These are phyloP conservation scores for Zapus hudsonius DNA, from an alignment of 2,113 vertebrate genomes.

Conservation along the genomic window DNA sequence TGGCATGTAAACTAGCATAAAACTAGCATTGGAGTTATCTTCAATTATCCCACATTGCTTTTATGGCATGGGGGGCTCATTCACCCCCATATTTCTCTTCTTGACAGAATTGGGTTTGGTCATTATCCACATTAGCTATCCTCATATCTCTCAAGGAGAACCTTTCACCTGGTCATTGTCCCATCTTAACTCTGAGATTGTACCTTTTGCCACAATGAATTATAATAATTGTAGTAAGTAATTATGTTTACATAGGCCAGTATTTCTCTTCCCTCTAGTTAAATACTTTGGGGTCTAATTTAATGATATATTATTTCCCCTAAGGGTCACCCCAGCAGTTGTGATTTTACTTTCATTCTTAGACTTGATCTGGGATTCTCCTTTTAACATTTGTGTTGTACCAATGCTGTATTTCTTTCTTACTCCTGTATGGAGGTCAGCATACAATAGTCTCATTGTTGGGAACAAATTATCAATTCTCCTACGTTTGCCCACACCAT, in stretches of 20 bases:
- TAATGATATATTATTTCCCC: not conserved
- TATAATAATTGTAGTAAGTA: constrained; percentile 26
- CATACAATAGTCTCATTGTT: constrained; percentile 35
- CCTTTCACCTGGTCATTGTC: constrained; percentile 23
- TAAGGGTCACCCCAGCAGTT: not conserved
- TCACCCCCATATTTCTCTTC: constrained; percentile 2
- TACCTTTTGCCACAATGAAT: constrained; percentile 28
- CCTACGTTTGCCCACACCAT: constrained; percentile 39
- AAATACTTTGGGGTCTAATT: constrained; percentile 36
- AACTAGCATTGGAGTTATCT: constrained; percentile 25
- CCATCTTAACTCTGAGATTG: constrained; percentile 24
- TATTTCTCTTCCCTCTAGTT: constrained; percentile 26
- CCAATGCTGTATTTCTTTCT: constrained; percentile 27
- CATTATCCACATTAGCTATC: not conserved
- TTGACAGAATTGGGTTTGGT: constrained; percentile 40
- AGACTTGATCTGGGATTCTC: constrained; percentile 13
- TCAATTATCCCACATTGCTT: not conserved
- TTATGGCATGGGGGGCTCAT: not conserved
- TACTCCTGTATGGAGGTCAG: not conserved
- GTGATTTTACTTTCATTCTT: constrained; percentile 55
- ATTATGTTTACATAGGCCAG: not conserved
- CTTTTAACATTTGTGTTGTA: not conserved
- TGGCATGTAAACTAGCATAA: constrained; percentile 17
- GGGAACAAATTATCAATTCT: constrained; percentile 37
- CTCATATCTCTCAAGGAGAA: constrained; percentile 10